These are phyloP conservation scores for Gastrophysa polygoni DNA, from an alignment of 2,888 invertebrate species.

Conservation along the genomic window DNA sequence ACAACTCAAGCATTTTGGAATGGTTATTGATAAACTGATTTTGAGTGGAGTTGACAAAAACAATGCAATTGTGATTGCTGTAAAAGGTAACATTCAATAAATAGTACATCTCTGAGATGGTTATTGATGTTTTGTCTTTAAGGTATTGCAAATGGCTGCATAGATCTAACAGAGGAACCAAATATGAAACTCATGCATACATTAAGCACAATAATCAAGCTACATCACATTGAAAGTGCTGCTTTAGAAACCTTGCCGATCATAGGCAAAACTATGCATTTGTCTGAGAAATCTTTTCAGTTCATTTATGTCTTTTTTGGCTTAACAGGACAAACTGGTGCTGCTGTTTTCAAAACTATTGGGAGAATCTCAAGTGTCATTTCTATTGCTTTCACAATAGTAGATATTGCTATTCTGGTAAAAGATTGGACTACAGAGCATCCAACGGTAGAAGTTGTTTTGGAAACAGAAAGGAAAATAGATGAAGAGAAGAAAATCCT, in stretches of 20 bases:
- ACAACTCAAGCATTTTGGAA: conserved; percentile 36
- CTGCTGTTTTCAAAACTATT: conserved; percentile 25
- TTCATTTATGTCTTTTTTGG: conserved; percentile 40
- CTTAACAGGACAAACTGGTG: conserved; percentile 31
- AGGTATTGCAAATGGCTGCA: conserved; percentile 39
- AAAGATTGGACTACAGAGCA: conserved; percentile 40
- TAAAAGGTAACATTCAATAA: conserved; percentile 32
- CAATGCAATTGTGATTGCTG: conserved; percentile 36
- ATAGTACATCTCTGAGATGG: too few relatives aligned
- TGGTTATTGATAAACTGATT: conserved; percentile 36
- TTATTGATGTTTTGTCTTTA: conserved; percentile 3
- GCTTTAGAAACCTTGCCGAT: conserved; percentile 37
- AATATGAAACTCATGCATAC: conserved; percentile 35
- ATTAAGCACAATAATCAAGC: conserved; percentile 35
- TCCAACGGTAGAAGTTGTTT: conserved; percentile 39
- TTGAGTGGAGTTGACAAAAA: conserved; percentile 35
- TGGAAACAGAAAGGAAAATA: conserved; percentile 32
- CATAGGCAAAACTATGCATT: conserved; percentile 38
- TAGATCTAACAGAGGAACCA: conserved; percentile 41
- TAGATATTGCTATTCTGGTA: conserved; percentile 37
- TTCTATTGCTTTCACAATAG: conserved; percentile 38
- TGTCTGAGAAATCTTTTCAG: conserved; percentile 41
- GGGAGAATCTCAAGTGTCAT: conserved; percentile 37
- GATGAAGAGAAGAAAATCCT: conserved; percentile 33
- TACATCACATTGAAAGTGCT: conserved; percentile 37